Evolutionary conservation across 2,113 vertebrate genomes (phyloP).

Genomic region (Strigops habroptila): DNA sequence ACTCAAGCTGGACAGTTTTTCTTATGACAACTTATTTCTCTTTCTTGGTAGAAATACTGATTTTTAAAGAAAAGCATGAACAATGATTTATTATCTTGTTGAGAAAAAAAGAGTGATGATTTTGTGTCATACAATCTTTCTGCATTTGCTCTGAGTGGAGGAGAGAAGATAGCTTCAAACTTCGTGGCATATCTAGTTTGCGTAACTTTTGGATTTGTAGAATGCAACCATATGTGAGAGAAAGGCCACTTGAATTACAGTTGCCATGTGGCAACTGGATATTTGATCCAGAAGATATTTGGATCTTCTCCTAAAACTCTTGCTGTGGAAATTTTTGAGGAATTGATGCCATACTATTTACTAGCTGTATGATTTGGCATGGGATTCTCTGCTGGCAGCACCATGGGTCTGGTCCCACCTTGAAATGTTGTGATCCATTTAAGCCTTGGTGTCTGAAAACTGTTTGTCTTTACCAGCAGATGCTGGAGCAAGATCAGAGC

Average conservation of each 20-base stretch:
- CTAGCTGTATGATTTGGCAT: constrained; percentile 18
- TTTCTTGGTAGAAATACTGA: not conserved
- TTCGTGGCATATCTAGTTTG: not conserved
- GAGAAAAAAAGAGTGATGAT: not conserved
- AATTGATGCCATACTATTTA: not conserved
- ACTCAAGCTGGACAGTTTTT: not conserved
- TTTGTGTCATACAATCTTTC: not conserved
- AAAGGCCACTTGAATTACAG: not conserved
- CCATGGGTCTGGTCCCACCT: not conserved
- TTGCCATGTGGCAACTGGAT: not conserved
- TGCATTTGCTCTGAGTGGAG: not conserved
- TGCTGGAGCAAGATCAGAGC: constrained; percentile 40
- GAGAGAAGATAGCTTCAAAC: not conserved
- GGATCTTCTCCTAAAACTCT: constrained; percentile 21
- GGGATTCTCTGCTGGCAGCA: not conserved
- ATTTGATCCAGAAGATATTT: no score
- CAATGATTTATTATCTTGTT: not conserved
- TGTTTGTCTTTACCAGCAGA: constrained; percentile 15
- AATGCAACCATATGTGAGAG: not conserved
- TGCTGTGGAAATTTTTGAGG: constrained; percentile 5
- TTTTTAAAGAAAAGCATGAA: not conserved
- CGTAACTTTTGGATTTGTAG: not conserved
- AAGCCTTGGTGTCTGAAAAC: not conserved
- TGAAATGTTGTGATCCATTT: not conserved
- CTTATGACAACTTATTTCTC: not conserved